phyloP scores from a whole-genome alignment of 2,797 vertebrate genomes.

The Neomorphus geoffroyi region DNA sequence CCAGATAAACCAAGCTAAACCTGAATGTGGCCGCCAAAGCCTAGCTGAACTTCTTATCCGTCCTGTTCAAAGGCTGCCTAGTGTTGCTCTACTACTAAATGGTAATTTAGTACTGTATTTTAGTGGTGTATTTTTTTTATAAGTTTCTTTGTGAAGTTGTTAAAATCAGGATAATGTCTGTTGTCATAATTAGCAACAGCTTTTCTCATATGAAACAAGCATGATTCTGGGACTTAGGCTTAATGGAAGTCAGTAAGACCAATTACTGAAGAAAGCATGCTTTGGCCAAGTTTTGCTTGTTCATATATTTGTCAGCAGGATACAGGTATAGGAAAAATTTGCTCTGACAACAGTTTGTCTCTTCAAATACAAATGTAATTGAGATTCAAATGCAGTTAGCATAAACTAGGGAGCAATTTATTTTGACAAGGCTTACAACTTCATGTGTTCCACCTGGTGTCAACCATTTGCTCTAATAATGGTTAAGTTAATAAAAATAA shows the following conservation, averaged over 20 bases:
- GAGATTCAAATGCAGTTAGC: background rate
- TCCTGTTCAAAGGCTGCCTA: constrained; percentile 96
- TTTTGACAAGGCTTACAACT: background rate
- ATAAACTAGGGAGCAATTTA: background rate
- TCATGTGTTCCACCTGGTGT: background rate
- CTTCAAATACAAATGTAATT: background rate
- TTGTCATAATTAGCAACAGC: background rate
- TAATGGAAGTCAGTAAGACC: background rate
- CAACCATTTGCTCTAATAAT: background rate
- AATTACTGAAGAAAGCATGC: background rate
- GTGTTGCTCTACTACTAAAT: constrained; percentile 92
- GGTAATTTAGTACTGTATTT: constrained; percentile 75
- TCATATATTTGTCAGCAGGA: background rate
- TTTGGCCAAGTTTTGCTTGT: background rate
- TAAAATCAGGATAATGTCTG: background rate
- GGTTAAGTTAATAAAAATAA: background rate
- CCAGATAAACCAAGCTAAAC: constrained; percentile 97
- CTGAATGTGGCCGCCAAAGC: constrained; percentile 95
- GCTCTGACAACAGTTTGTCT: background rate
- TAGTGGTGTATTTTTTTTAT: background rate
- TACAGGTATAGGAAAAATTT: background rate
- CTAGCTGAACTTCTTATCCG: constrained; percentile 95
- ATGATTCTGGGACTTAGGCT: background rate
- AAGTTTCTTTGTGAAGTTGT: background rate
- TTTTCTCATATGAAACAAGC: background rate